These are phyloP conservation scores for Hyla sarda DNA, from an alignment of 2,113 vertebrate species.

Conservation along the genomic window DNA sequence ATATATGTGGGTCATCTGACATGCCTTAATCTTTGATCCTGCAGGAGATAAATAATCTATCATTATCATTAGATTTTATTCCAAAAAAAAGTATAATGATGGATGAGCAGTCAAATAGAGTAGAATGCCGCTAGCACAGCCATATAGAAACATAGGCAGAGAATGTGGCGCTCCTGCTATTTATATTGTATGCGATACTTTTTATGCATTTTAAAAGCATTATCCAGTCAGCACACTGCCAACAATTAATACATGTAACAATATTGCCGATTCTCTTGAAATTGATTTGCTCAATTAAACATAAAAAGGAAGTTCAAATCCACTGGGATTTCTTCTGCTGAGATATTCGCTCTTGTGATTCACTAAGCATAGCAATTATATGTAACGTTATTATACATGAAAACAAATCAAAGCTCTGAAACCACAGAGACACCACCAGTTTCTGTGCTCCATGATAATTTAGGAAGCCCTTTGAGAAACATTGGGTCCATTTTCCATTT, in stretches of 20 bases:
- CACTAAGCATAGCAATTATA: slow-evolving; percentile 4
- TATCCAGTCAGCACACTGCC: background rate
- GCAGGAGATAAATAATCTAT: too few relatives aligned
- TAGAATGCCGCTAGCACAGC: too few relatives aligned
- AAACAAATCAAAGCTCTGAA: background rate
- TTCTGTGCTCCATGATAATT: background rate
- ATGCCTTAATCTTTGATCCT: too few relatives aligned
- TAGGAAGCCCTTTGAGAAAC: background rate
- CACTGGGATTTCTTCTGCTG: background rate
- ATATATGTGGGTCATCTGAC: too few relatives aligned
- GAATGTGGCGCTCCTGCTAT: too few relatives aligned
- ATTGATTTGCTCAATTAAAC: background rate
- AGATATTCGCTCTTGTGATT: background rate
- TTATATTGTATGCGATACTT: too few relatives aligned
- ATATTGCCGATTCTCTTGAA: background rate
- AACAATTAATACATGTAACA: background rate
- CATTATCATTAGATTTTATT: too few relatives aligned
- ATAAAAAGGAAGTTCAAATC: background rate
- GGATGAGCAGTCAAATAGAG: too few relatives aligned
- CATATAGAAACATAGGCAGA: too few relatives aligned
- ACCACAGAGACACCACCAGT: background rate
- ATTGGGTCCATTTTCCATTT: background rate
- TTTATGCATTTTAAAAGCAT: too few relatives aligned
- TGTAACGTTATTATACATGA: background rate
- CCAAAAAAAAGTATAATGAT: too few relatives aligned